A percentile compares a stretch with the other conserved stretches of the same genome.
These are phyloP conservation scores for Halesus radiatus DNA, from an alignment of 1,140 invertebrate species.

Conservation along the genomic window DNA sequence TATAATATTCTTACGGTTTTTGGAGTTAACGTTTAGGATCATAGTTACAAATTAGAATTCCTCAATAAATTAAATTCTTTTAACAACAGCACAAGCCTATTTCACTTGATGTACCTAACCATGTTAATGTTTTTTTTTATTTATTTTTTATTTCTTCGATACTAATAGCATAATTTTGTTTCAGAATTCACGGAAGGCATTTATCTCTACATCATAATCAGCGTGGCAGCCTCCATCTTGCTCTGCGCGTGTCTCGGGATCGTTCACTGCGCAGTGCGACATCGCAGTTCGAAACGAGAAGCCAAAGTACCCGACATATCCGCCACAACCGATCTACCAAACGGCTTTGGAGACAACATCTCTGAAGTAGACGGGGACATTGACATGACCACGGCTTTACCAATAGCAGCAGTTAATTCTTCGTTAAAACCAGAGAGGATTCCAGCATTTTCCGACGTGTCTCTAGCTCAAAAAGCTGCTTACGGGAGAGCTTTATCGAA, in stretches of 20 bases:
- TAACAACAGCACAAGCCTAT: too few species aligned
- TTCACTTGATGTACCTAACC: too few species aligned
- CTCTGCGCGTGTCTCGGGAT: conserved; percentile 62
- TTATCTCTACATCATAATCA: conserved; percentile 65
- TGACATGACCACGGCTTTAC: conserved; percentile 67
- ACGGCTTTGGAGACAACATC: conserved; percentile 70
- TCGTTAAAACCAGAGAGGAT: conserved; percentile 65
- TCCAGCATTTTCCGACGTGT: conserved; percentile 64
- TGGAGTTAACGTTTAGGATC: too few species aligned
- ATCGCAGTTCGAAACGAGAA: conserved; percentile 61
- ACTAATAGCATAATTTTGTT: conserved; percentile 13
- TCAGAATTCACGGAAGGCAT: conserved; percentile 51
- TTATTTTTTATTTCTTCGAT: too few species aligned
- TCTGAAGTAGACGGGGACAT: conserved; percentile 70
- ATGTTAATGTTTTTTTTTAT: too few species aligned
- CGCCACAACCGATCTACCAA: conserved; percentile 68
- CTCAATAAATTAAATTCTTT: too few species aligned
- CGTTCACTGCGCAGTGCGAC: conserved; percentile 62
- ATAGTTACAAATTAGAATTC: too few species aligned
- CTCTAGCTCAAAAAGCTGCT: conserved; percentile 66
- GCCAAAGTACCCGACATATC: conserved; percentile 68
- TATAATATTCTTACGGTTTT: too few species aligned
- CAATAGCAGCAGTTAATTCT: conserved; percentile 66
- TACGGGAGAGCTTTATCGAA: conserved; percentile 67
- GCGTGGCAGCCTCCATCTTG: conserved; percentile 61